Evolutionary conservation across 1,140 invertebrate genomes (phyloP).

Genomic region (Megalonaias nervosa): DNA sequence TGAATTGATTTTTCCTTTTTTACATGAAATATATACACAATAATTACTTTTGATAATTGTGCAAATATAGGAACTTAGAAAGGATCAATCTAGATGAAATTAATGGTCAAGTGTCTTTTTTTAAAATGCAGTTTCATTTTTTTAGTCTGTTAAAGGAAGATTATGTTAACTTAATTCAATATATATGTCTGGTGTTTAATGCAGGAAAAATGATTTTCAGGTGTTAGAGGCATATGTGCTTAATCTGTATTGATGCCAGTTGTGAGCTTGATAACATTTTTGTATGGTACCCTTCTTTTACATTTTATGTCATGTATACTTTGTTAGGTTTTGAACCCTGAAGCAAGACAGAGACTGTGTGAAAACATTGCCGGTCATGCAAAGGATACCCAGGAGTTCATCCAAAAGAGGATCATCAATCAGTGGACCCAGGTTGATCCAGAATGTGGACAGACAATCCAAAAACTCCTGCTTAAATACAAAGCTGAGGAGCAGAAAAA

Average conservation of each 20-base stretch:
- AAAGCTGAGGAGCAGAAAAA: slow-evolving; percentile 23
- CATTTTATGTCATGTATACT: neutral
- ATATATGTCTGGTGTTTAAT: neutral
- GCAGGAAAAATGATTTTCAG: neutral
- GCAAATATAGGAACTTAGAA: no score
- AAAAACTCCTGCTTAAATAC: slow-evolving; percentile 49
- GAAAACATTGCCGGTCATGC: slow-evolving; percentile 87
- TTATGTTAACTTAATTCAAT: neutral
- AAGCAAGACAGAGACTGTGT: slow-evolving; percentile 81
- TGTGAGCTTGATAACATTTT: neutral
- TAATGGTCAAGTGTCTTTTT: no score
- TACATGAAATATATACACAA: no score
- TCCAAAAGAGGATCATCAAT: slow-evolving; percentile 77
- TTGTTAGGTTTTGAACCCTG: slow-evolving; percentile 80
- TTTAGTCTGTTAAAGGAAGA: neutral
- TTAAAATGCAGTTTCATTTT: neutral
- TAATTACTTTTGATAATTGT: no score
- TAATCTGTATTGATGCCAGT: no score
- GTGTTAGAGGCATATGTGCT: neutral
- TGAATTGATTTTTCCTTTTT: no score
- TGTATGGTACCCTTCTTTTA: neutral
- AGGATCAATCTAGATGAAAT: no score
- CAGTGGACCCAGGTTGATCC: slow-evolving; percentile 72
- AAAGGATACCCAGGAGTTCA: slow-evolving; percentile 84
- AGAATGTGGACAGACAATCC: slow-evolving; percentile 70